Percentiles rank a stretch among this genome's conserved stretches.
Conservation (phyloP, 2,113 vertebrate species). For the Castor canadensis region DNA sequence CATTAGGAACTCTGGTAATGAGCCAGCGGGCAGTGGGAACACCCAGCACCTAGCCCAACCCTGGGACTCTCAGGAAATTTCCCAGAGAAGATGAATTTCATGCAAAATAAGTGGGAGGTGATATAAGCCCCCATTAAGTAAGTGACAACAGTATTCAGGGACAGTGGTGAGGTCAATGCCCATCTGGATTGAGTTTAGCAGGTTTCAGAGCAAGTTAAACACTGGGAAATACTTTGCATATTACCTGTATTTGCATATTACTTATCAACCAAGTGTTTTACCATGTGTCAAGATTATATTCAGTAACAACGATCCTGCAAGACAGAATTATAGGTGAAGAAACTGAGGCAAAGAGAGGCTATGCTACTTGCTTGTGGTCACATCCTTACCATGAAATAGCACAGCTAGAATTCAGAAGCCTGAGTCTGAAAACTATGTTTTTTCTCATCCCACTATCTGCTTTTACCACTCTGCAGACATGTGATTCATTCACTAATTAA, state of each 20-base stretch:
- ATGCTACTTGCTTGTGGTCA: background rate
- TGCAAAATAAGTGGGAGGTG: background rate
- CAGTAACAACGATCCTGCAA: background rate
- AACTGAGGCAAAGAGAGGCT: background rate
- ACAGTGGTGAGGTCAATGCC: background rate
- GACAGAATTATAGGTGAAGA: background rate
- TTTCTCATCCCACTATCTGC: background rate
- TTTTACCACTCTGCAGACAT: background rate
- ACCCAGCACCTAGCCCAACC: background rate
- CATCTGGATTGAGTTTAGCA: background rate
- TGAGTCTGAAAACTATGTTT: background rate
- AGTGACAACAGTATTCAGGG: background rate
- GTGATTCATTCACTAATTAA: background rate
- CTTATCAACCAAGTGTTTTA: background rate
- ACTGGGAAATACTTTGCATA: background rate
- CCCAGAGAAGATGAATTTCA: background rate
- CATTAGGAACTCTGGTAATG: background rate
- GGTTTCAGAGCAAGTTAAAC: background rate
- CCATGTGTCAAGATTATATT: background rate
- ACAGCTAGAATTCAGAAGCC: background rate
- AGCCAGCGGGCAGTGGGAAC: background rate
- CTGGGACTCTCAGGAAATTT: background rate
- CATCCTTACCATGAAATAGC: background rate
- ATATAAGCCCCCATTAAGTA: background rate
- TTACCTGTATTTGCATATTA: background rate